Evolutionary conservation across 2,113 vertebrate species (phyloP).

Genomic region (Dermatemys mawii): DNA sequence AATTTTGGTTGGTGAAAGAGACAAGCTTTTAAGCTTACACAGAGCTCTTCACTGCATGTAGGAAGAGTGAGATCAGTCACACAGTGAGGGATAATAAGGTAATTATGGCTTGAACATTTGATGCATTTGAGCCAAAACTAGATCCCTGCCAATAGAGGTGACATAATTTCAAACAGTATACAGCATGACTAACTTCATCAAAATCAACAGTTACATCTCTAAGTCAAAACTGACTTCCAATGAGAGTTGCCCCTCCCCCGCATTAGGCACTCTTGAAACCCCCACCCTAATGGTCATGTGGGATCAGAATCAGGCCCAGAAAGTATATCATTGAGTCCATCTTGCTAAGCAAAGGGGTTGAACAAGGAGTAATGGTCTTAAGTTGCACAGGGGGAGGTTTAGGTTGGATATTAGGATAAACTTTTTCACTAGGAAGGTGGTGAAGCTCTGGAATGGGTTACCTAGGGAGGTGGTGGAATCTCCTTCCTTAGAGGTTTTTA

Average conservation of each 20-base stretch:
- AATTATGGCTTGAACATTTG: not conserved
- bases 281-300: not conserved
- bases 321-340: not conserved
- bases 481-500: no score
- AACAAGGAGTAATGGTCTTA: no score
- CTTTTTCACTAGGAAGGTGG: no score
- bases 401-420: no score
- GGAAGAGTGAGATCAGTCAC: not conserved
- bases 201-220: not conserved
- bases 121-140: not conserved
- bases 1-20: not conserved
- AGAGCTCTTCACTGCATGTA: not conserved
- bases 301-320: not conserved
- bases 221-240: not conserved
- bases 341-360: not conserved
- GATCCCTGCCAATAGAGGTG: not conserved
- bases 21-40: not conserved
- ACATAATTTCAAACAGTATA: not conserved
- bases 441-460: no score
- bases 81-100: not conserved
- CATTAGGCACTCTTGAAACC: not conserved
- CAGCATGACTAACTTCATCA: not conserved
- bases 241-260: no score
- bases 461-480: no score
- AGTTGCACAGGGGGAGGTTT: no score